A percentile compares a stretch with the other conserved stretches of the same genome.
Evolutionary conservation across 2,797 vertebrate species (phyloP).

Genomic region (Bucorvus abyssinicus): DNA sequence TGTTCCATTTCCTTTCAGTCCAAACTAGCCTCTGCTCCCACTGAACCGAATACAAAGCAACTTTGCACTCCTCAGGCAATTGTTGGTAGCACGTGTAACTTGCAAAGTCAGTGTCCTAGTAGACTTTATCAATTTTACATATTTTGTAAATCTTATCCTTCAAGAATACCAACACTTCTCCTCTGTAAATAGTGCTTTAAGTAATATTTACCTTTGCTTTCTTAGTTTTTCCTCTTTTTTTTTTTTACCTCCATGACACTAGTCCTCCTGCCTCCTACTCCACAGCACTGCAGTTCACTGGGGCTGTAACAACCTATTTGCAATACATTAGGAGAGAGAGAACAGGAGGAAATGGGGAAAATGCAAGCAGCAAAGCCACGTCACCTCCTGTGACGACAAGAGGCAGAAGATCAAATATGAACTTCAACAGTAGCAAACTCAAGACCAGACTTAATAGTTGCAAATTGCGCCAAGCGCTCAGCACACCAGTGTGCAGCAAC

Average conservation of each 20-base stretch:
- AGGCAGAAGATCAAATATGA: conserved; percentile 21
- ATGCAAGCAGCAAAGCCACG: background rate
- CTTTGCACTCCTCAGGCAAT: too few species aligned
- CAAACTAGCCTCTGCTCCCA: background rate
- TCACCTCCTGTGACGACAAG: background rate
- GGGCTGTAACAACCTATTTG: background rate
- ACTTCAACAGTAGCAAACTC: conserved; percentile 2
- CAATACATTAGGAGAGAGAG: background rate
- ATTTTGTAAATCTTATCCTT: background rate
- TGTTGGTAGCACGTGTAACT: background rate
- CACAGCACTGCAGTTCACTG: background rate
- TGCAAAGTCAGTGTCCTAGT: background rate
- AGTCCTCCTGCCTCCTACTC: background rate
- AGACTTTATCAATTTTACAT: background rate
- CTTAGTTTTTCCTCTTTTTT: background rate
- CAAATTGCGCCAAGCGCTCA: conserved; percentile 12
- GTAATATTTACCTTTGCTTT: background rate
- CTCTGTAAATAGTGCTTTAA: background rate
- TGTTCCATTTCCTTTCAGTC: background rate
- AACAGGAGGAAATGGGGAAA: background rate
- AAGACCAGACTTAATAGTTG: conserved; percentile 14
- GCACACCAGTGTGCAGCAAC: background rate
- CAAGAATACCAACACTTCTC: background rate
- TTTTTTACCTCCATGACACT: background rate
- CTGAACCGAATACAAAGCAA: background rate